A percentile compares a stretch with the other conserved stretches of the same genome.
phyloP scores from a whole-genome alignment of 2,888 invertebrate genomes.

The Tetranychus truncatus region DNA sequence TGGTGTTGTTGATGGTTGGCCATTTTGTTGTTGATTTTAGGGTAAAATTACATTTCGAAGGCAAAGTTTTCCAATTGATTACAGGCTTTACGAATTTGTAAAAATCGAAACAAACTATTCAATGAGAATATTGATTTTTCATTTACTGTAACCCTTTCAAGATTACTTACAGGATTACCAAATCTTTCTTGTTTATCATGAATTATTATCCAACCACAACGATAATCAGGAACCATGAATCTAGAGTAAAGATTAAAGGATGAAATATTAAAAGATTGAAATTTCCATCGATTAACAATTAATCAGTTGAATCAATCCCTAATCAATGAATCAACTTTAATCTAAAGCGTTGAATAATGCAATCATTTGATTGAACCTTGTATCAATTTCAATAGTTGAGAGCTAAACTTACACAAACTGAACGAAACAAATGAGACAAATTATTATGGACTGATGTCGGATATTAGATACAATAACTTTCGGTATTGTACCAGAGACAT shows the following conservation, averaged over 20 bases:
- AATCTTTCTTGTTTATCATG: constrained; percentile 59
- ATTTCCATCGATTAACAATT: constrained; percentile 71
- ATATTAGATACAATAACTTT: too few species aligned
- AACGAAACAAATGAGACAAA: too few species aligned
- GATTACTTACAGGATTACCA: constrained; percentile 29
- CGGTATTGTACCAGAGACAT: too few species aligned
- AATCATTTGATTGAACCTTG: constrained; percentile 43
- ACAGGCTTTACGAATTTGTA: constrained; percentile 43
- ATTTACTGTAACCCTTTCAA: neutral
- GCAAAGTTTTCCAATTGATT: constrained; percentile 60
- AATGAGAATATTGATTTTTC: neutral
- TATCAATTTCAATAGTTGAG: constrained; percentile 43
- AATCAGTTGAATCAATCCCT: constrained; percentile 31
- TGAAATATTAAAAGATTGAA: constrained; percentile 49
- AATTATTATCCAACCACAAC: constrained; percentile 87
- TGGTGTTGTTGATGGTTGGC: neutral
- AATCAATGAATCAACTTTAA: constrained; percentile 36
- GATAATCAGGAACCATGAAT: constrained; percentile 90
- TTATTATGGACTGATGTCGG: too few species aligned
- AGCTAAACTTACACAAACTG: too few species aligned
- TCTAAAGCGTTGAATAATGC: too few species aligned
- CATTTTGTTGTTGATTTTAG: neutral
- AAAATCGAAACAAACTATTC: constrained; percentile 3
- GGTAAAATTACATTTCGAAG: neutral
- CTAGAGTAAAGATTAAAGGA: constrained; percentile 33